Percentiles rank a stretch among this genome's conserved stretches.
Evolutionary conservation across 2,113 vertebrate species (phyloP).

Genomic region (Hydrolagus affinis): DNA sequence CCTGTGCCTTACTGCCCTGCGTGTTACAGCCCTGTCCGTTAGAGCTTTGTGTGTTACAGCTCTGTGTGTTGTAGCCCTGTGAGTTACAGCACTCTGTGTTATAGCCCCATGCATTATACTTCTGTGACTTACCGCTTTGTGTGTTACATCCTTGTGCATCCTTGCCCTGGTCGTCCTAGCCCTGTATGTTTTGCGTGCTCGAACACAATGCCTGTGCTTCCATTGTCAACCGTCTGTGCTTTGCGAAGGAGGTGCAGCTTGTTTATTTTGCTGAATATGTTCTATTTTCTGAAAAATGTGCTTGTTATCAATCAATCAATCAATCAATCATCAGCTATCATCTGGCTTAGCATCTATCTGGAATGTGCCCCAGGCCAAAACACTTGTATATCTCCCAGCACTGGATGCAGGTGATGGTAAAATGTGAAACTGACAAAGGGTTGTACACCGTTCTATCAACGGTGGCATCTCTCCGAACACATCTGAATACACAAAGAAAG

Average conservation of each 20-base stretch:
- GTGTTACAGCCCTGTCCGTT: neutral
- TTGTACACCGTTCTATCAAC: neutral
- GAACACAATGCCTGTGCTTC: neutral
- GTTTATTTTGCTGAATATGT: constrained; percentile 18
- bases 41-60: neutral
- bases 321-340: constrained; percentile 16
- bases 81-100: neutral
- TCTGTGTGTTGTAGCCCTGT: neutral
- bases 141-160: no score
- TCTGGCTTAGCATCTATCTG: constrained; percentile 10
- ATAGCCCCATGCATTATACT: neutral
- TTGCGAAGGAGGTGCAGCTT: neutral
- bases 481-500: neutral
- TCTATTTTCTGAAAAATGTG: neutral
- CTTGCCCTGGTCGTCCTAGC: no score
- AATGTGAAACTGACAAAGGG: neutral
- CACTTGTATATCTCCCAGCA: constrained; percentile 9
- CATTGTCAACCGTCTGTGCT: neutral
- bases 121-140: no score
- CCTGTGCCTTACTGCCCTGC: no score
- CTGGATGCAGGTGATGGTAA: neutral
- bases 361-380: constrained; percentile 6
- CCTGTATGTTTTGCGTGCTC: no score
- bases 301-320: constrained; percentile 10
- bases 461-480: neutral